Evolutionary conservation across 2,888 invertebrate genomes (phyloP), one percentile per base, ranked within the genome.

Genomic region (Hyposoter dolosus): DNA sequence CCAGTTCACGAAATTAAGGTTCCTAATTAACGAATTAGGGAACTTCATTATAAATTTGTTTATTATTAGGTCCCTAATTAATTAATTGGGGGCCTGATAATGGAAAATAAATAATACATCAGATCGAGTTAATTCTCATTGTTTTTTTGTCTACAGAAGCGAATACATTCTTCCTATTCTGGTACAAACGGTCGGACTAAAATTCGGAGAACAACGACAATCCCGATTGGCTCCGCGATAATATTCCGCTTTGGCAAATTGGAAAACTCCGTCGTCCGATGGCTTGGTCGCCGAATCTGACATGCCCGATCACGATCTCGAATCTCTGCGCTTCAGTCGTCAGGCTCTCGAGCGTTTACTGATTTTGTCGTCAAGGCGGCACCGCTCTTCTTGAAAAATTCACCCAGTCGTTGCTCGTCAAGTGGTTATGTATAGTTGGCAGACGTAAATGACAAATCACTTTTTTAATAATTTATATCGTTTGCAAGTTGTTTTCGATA

Each of bases 261-360:
- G 96, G 71, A 96, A 96, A 93, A 95, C 96, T 60, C 96, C 96
- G 65, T 95, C 95, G 12, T 95, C 96, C 35, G 97, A 97, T 88
- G 95, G 92, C 45, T 88, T 91, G 32, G 90, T 90, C 74, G 96
- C 96, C 1, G 98, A 99, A 92, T 96, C 97, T 1, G 98, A 99
- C 91, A 98, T 99, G 96, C 99, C 99, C 0, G 99, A 99, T 92
- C 99, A 99, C 94, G 99, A 99, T 93, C 95, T 99, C 76, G 99
- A 99, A 92, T 99, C 99, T 40, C 99, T 99, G 19, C 96, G 98
- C 90, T 99, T 99, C 94, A 98, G 98, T 65, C 95, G 98, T 23
- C 96, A 97, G 83, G 99, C 99, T 0, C 95, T 99, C n/a, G 97
- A 99, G 91, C 96, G 98, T 92, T 94, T 99, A 75, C 95, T 99